Evolutionary conservation across 2,888 invertebrate species (phyloP).

Genomic region (Abscondita cerata): DNA sequence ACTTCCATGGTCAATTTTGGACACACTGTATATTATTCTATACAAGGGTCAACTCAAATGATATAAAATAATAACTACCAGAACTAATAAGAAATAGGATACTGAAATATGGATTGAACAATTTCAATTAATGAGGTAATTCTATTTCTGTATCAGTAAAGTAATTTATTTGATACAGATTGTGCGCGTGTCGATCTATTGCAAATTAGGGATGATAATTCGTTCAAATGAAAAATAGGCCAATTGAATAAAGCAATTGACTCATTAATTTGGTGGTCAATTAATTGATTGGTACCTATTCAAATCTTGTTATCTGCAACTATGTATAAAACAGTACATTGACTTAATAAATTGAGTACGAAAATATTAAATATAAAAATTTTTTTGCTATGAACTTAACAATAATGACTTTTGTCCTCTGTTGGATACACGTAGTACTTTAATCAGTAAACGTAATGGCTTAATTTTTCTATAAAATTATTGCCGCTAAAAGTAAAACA

Average conservation of each 20-base stretch:
- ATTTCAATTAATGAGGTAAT: constrained; percentile 20
- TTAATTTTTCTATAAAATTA: too few relatives aligned
- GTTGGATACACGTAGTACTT: too few relatives aligned
- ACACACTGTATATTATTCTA: too few relatives aligned
- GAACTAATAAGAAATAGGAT: neutral
- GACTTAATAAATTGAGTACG: neutral
- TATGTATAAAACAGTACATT: constrained; percentile 1
- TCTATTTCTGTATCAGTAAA: constrained; percentile 14
- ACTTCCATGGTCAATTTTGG: too few relatives aligned
- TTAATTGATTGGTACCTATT: constrained; percentile 11
- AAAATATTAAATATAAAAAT: too few relatives aligned
- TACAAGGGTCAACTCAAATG: too few relatives aligned
- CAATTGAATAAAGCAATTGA: constrained; percentile 19
- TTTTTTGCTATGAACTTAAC: too few relatives aligned
- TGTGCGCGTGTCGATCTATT: constrained; percentile 14
- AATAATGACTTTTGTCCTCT: too few relatives aligned
- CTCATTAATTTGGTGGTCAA: constrained; percentile 18
- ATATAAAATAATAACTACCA: too few relatives aligned
- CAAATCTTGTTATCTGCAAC: neutral
- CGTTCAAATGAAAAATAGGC: constrained; percentile 23
- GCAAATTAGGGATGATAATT: constrained; percentile 24
- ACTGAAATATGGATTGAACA: constrained; percentile 2
- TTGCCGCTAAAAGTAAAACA: too few relatives aligned
- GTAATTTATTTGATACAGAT: constrained; percentile 15
- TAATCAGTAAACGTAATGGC: too few relatives aligned